Percentiles rank a stretch among this genome's conserved stretches.
phyloP scores from a whole-genome alignment of 2,113 vertebrate genomes.

The Drymodes brunneopygia region DNA sequence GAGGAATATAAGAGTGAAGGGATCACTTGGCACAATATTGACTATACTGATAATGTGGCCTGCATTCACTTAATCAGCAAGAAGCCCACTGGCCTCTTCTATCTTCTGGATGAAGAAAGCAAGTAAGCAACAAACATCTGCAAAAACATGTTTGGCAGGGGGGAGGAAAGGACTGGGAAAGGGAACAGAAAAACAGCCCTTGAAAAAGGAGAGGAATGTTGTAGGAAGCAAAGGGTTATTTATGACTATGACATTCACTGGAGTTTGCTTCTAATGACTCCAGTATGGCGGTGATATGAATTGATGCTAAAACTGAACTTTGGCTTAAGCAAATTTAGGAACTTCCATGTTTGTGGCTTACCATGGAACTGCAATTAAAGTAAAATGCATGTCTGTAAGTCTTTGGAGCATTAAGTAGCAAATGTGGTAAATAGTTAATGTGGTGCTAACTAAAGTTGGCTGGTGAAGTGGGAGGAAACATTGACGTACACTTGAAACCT shows the following conservation, averaged over 20 bases:
- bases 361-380: neutral
- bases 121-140: slow-evolving; percentile 80
- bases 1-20: slow-evolving; percentile 97
- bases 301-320: neutral
- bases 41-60: slow-evolving; percentile 96
- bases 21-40: slow-evolving; percentile 96
- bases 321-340: neutral
- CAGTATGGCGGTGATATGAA: neutral
- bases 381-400: neutral
- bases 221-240: neutral
- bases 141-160: neutral
- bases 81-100: slow-evolving; percentile 95
- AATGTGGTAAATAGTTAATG: neutral
- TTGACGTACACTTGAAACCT: neutral
- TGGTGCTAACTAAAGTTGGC: neutral
- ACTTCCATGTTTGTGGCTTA: neutral
- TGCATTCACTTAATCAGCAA: slow-evolving; percentile 98
- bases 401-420: neutral
- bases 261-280: neutral
- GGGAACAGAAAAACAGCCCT: neutral
- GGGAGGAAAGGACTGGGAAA: neutral
- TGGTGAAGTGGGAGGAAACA: neutral
- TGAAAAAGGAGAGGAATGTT: neutral
- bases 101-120: slow-evolving; percentile 98
- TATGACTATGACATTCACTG: neutral